These are phyloP conservation scores for Agrochola litura DNA, from an alignment of 2,888 invertebrate species.

Conservation along the genomic window DNA sequence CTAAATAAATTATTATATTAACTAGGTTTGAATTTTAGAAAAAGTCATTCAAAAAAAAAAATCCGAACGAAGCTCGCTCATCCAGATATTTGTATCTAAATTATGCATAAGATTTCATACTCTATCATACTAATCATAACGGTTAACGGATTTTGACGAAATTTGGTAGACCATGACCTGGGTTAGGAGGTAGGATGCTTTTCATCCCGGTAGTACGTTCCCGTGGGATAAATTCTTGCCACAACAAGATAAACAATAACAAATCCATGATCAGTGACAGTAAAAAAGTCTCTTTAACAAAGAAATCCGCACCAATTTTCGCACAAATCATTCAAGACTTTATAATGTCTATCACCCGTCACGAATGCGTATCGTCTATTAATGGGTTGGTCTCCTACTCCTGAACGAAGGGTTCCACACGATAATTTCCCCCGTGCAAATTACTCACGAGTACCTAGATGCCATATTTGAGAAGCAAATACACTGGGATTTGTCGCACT, in stretches of 20 bases:
- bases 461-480: conserved; percentile 78
- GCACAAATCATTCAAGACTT: neutral
- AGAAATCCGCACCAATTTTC: neutral
- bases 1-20: too few species aligned
- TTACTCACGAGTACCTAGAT: conserved; percentile 61
- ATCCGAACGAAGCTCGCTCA: too few species aligned
- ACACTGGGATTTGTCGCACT: conserved; percentile 59
- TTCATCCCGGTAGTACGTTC: too few species aligned
- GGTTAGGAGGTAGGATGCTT: too few species aligned
- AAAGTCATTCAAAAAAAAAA: too few species aligned
- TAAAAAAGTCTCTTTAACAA: neutral
- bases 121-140: too few species aligned
- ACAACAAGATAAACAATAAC: neutral
- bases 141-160: too few species aligned
- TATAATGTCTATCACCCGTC: neutral
- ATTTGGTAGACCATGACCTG: too few species aligned
- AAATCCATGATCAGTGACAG: neutral
- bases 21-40: too few species aligned
- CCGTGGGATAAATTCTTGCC: too few species aligned
- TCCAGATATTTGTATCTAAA: too few species aligned
- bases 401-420: conserved; percentile 51
- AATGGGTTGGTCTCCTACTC: conserved; percentile 11
- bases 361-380: neutral
- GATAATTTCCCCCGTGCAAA: conserved; percentile 76
- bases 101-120: too few species aligned